These are phyloP conservation scores for Dorcus hopei DNA, from an alignment of 2,888 invertebrate species.

Conservation along the genomic window DNA sequence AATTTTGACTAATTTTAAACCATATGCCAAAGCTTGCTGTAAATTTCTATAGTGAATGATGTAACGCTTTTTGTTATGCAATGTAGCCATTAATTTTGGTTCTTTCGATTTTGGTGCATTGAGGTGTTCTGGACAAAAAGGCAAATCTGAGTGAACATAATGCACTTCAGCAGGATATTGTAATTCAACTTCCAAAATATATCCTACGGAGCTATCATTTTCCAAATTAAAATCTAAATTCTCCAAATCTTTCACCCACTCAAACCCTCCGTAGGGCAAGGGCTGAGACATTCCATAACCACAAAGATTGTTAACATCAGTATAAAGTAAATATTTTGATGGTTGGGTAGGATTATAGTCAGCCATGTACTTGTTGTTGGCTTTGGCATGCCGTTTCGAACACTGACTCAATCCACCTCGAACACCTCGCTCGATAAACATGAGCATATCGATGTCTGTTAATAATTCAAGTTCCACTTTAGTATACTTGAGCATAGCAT, in stretches of 20 bases:
- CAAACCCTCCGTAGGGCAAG: background rate
- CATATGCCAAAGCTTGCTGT: too few species aligned
- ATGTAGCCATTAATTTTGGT: background rate
- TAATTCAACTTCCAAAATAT: too few species aligned
- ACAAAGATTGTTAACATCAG: conserved; percentile 36
- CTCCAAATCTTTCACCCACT: background rate
- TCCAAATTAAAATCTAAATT: too few species aligned
- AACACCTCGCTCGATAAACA: conserved; percentile 29
- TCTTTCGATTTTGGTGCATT: too few species aligned
- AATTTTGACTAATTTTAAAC: too few species aligned
- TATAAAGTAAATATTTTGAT: conserved; percentile 30
- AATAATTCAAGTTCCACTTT: conserved; percentile 35
- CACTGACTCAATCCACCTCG: conserved; percentile 27
- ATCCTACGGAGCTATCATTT: too few species aligned
- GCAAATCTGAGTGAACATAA: too few species aligned
- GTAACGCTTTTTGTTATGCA: too few species aligned
- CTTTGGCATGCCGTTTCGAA: conserved; percentile 31
- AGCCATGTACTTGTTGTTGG: conserved; percentile 40
- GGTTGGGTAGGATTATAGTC: conserved; percentile 30
- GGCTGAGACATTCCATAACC: conserved; percentile 24
- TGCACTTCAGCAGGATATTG: too few species aligned
- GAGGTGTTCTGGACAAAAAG: too few species aligned
- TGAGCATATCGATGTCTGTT: conserved; percentile 38
- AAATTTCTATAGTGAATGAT: too few species aligned
- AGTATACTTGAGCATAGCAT: conserved; percentile 40